Conservation (phyloP, 2,888 invertebrate species). For the Archips crataeganus region DNA sequence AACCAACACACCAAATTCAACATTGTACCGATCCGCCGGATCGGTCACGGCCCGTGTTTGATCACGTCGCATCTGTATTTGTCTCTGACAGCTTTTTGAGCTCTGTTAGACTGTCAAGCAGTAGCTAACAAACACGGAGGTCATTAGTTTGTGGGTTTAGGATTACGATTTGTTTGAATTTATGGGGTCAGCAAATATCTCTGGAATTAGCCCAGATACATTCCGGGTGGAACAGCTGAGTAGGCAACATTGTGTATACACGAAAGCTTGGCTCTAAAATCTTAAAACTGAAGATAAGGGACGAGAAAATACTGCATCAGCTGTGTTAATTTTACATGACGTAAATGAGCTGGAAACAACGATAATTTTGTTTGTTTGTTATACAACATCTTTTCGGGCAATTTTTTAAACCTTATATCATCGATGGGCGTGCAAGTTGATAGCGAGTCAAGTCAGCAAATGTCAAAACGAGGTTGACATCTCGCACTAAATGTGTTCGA, state of each 20-base stretch:
- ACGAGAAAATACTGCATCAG: not conserved
- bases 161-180: conserved; percentile 29
- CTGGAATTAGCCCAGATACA: conserved; percentile 15
- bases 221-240: not conserved
- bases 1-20: conserved; percentile 29
- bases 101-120: conserved; percentile 71
- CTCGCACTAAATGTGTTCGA: no score
- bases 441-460: no score
- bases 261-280: not conserved
- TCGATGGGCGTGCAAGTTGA: no score
- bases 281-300: not conserved
- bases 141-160: conserved; percentile 54
- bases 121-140: conserved; percentile 68
- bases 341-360: no score
- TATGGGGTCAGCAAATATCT: conserved; percentile 33
- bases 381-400: no score
- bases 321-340: not conserved
- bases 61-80: conserved; percentile 57
- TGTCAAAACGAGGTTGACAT: no score
- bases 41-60: conserved; percentile 59
- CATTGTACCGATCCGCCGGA: conserved; percentile 19
- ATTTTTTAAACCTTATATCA: no score
- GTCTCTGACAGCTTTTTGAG: conserved; percentile 75
- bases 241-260: not conserved
- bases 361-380: no score